Base-by-base conservation (phyloP, 2,888 invertebrate genomes). In the Ophion ventricosus region DNA sequence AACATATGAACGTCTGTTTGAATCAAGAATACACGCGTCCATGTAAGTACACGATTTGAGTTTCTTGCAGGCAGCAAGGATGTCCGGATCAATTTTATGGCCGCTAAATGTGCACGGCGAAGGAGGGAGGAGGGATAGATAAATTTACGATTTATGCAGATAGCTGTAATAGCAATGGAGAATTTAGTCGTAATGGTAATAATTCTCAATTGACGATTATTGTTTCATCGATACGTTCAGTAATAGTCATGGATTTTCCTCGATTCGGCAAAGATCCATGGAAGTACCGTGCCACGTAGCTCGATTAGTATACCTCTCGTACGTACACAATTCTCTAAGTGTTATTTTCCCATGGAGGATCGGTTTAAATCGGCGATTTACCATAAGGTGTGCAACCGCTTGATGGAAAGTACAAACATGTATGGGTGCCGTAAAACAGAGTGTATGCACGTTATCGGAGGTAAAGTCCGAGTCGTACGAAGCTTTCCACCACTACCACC, bases 361-460 rank as follows among this genome's bases (percentile, higher is more conserved):
- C 82, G 82, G 82, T 66, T 84, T 67, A 82, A 82, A 84, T 82
- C 79, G 82, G 56, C 79, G 79, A 82, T 84, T 84, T 79, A 76
- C 79, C 76, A 76, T 80, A 40, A 80, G 82, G 84, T 82, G 84
- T 80, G 82, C 84, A 84, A 84, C 79, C 79, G 84, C 84, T 84
- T 82, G 84, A 84, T 84, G 84, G 84, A 84, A 82, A 84, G 66
- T 82, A 76, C 76, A 63, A 78, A 83, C 67, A 69, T 80, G 80
- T 75, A 67, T 79, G 75, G 67, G 67, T 69, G 69, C 49, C 64
- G 66, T 76, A 82, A 66, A 84, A 78, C 72, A 72, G 59, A 79
- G 70, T 73, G 82, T 82, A 80, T 82, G 80, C 64, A 83, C 84
- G 85, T 86, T 87, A 87, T 88, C 86, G 84, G 84, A 87, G 83